Percentiles rank a stretch among this genome's conserved stretches.
Conservation (phyloP, 2,797 vertebrate species). For the Sebastes jordani region DNA sequence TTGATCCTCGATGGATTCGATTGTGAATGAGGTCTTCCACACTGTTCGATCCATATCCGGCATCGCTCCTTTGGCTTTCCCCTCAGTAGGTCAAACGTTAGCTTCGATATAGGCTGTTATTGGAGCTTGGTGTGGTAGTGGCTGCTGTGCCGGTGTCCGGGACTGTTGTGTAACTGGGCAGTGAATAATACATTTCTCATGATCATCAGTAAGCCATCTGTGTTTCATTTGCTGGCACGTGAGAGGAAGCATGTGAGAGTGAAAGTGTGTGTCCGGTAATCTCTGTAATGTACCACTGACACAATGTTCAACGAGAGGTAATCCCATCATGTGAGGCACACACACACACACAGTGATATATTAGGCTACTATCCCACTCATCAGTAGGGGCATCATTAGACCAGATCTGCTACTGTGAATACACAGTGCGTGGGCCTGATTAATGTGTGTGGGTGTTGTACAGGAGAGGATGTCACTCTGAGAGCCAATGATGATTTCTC, state of each 20-base stretch:
- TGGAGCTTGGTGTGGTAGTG: not conserved
- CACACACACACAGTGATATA: constrained; percentile 30
- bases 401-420: constrained; percentile 43
- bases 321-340: constrained; percentile 12
- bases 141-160: not conserved
- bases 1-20: too few relatives aligned
- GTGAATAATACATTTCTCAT: not conserved
- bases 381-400: constrained; percentile 54
- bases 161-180: too few relatives aligned
- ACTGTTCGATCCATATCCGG: too few relatives aligned
- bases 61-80: too few relatives aligned
- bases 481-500: constrained; percentile 35
- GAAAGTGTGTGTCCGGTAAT: not conserved
- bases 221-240: constrained; percentile 14
- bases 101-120: too few relatives aligned
- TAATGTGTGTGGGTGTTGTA: not conserved
- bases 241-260: not conserved
- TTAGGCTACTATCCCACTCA: constrained; percentile 23
- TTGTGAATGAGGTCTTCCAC: too few relatives aligned
- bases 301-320: constrained; percentile 10
- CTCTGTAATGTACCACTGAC: not conserved
- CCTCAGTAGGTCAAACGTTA: too few relatives aligned
- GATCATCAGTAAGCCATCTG: not conserved
- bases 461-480: not conserved
- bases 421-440: constrained; percentile 4